Percentiles rank a stretch among this genome's conserved stretches.
These are phyloP conservation scores for Drosophila fungiperda DNA, from an alignment of 2,888 invertebrate species.

Conservation along the genomic window DNA sequence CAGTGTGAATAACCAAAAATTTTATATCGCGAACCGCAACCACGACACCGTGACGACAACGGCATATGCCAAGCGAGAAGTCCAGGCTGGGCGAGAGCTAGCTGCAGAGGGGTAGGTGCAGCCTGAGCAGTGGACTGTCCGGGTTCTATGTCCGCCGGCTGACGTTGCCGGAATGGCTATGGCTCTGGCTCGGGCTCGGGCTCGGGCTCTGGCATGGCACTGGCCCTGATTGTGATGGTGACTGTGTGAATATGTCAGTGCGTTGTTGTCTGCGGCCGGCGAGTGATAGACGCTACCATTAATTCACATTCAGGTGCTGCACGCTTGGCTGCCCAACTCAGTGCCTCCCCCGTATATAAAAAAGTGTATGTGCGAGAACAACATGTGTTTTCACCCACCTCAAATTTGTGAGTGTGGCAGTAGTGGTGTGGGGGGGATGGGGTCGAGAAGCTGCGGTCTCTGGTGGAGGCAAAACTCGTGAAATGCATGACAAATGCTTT, in stretches of 20 bases:
- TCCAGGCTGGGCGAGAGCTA: background rate
- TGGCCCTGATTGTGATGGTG: conserved; percentile 41
- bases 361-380: conserved; percentile 35
- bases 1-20: conserved; percentile 74
- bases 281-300: conserved; percentile 80
- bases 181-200: background rate
- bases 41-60: conserved; percentile 76
- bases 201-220: conserved; percentile 15
- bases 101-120: conserved; percentile 2
- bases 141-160: conserved; percentile 35
- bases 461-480: conserved; percentile 65
- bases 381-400: conserved; percentile 69
- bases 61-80: conserved; percentile 57
- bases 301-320: conserved; percentile 79
- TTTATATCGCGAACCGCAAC: conserved; percentile 67
- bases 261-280: conserved; percentile 67
- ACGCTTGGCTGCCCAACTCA: conserved; percentile 71
- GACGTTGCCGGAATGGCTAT: conserved; percentile 40
- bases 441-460: conserved; percentile 55
- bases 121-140: conserved; percentile 8
- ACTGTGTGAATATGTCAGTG: conserved; percentile 64
- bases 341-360: conserved; percentile 10
- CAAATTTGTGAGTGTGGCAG: background rate
- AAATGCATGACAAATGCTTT: conserved; percentile 70
- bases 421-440: background rate